phyloP scores from a whole-genome alignment of 2,113 vertebrate genomes.

The Tiliqua scincoides region DNA sequence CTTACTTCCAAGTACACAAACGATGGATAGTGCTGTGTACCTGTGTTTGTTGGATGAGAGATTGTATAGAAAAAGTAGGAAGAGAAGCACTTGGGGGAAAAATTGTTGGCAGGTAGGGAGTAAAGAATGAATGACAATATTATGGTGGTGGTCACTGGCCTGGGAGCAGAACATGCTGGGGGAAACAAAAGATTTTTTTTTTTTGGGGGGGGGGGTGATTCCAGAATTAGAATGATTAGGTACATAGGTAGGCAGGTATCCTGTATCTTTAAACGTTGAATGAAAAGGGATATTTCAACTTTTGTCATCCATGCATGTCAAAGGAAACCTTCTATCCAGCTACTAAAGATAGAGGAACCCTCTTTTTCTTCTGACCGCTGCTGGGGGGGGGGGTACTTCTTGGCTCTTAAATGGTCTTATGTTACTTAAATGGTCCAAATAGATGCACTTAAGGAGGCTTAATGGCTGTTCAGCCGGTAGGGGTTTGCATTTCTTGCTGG shows the following conservation, averaged over 20 bases:
- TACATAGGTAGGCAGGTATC: background rate
- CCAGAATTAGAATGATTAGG: background rate
- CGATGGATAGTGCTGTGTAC: background rate
- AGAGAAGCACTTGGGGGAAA: background rate
- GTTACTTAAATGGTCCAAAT: too few relatives aligned
- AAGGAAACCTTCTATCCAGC: background rate
- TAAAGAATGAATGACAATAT: background rate
- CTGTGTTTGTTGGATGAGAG: background rate
- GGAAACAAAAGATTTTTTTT: background rate
- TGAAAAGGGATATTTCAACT: background rate
- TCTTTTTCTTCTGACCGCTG: too few relatives aligned
- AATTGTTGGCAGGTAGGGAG: background rate
- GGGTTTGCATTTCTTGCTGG: too few relatives aligned
- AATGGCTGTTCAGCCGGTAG: too few relatives aligned
- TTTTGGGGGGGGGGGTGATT: background rate
- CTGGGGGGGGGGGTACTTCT: too few relatives aligned
- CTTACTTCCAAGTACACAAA: background rate
- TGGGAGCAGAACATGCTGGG: background rate
- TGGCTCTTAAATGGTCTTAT: too few relatives aligned
- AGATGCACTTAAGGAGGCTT: too few relatives aligned
- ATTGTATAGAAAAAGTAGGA: background rate
- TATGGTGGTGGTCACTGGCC: background rate
- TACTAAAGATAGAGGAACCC: too few relatives aligned
- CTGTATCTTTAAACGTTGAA: background rate
- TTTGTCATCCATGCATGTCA: background rate